These are phyloP conservation scores for Mamestra brassicae DNA, from an alignment of 2,888 invertebrate genomes.

Conservation along the genomic window DNA sequence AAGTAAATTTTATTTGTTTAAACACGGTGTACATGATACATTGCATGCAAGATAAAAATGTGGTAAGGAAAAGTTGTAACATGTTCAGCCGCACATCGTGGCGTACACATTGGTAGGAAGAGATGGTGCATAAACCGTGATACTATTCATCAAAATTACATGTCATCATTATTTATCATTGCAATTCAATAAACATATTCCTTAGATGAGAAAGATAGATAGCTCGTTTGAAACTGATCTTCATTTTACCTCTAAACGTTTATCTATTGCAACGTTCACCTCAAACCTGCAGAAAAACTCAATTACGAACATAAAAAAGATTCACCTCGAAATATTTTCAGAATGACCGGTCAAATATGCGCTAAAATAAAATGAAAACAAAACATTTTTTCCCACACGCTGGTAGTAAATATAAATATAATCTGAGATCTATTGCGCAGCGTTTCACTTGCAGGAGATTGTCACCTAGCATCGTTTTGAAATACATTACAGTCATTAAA, in stretches of 20 bases:
- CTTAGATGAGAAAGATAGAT: no score
- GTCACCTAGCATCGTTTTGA: constrained; percentile 38
- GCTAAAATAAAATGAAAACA: constrained; percentile 61
- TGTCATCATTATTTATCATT: no score
- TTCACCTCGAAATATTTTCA: constrained; percentile 57
- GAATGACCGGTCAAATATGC: constrained; percentile 65
- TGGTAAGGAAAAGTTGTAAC: no score
- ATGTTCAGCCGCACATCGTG: no score
- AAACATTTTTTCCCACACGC: constrained; percentile 58
- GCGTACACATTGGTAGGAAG: no score
- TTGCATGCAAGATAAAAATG: no score
- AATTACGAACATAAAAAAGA: constrained; percentile 37
- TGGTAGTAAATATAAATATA: constrained; percentile 52
- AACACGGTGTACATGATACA: no score
- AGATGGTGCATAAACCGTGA: no score
- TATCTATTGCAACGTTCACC: background rate
- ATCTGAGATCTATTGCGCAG: constrained; percentile 45
- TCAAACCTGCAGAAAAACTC: constrained; percentile 33
- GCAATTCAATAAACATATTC: no score
- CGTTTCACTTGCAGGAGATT: constrained; percentile 29
- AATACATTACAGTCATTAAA: constrained; percentile 38
- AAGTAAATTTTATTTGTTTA: no score
- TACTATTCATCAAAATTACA: no score
- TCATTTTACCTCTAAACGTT: background rate
- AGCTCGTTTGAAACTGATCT: background rate